Evolutionary conservation across 2,113 vertebrate genomes (phyloP).

Genomic region (Erythrolamprus reginae): DNA sequence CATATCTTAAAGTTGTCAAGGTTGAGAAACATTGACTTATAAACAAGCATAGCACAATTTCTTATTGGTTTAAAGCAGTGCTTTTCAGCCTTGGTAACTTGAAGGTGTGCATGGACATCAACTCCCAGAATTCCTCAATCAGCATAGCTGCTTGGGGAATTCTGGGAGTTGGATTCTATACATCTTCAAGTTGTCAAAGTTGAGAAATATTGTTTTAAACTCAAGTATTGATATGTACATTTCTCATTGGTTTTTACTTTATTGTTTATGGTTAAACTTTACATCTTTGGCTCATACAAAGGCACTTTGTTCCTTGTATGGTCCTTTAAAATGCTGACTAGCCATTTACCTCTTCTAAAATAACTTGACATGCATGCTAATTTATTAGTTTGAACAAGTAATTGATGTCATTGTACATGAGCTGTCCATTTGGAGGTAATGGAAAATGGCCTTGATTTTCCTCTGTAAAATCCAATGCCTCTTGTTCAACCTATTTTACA

Average conservation of each 20-base stretch:
- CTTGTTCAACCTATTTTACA: neutral
- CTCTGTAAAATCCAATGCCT: neutral
- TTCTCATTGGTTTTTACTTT: neutral
- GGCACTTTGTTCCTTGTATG: neutral
- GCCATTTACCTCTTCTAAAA: neutral
- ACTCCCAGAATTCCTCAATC: too few relatives aligned
- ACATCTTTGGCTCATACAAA: neutral
- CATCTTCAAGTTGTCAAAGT: too few relatives aligned
- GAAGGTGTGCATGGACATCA: too few relatives aligned
- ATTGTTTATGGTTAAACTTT: neutral
- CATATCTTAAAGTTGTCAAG: neutral
- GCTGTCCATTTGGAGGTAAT: neutral
- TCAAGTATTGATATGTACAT: neutral
- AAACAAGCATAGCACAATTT: neutral
- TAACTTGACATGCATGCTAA: neutral
- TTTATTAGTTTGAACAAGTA: neutral
- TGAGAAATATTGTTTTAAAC: neutral
- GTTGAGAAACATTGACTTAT: neutral
- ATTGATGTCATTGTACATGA: neutral
- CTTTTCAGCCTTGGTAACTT: too few relatives aligned
- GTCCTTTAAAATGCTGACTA: neutral
- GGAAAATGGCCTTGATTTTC: neutral
- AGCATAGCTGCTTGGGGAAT: too few relatives aligned
- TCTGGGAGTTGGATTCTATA: too few relatives aligned
- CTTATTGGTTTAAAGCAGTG: neutral